Base-by-base conservation (phyloP, 2,797 vertebrate genomes). In the Diglossa cyanea region DNA sequence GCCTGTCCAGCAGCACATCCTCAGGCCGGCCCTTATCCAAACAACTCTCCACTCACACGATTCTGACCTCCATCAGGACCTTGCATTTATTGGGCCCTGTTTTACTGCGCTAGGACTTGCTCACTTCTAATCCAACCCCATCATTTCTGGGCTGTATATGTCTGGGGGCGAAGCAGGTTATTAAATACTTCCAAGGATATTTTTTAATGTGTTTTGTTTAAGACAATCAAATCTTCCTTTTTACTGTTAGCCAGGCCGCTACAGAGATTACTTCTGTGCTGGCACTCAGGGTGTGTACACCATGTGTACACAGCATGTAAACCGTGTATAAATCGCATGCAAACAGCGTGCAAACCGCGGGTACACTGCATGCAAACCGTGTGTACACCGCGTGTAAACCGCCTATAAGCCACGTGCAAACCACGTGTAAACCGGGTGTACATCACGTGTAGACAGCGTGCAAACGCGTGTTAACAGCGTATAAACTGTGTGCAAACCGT, bases 371-470 rank as follows among this genome's bases (percentile, higher is more conserved):
- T 16, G 16, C 6, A 42, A 42, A 12, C 45, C 7, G 45, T 12
- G 13, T 14, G 45, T 21, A 47, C 23, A 47, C 45, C 13, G 13
- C 5, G 7, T 47, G 45, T 24, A 47, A 24, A 47, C 13, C 5
- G 45, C 11, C 45, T 23, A 45, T 23, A 45, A 45, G 21, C 45
- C 13, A 10, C 7, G 4, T 3, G 4, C 13, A 51, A 30, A 51
- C 50, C 2, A 11, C 1, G 18, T 19, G 26, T 11, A 51, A 17
- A 51, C 48, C 3, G 1, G 0, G 4, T 30, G 42, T 30, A 17
- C 10, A 11, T 10, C 4, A 1, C 0, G 7, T 17, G 57, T 11
- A 13, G 6, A 28, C 9, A 2, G 3, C 0, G 5, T 9, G 51
- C 12, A 53, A 31, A 53, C 11, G 3, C 0, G 5, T 9, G 51